phyloP scores from a whole-genome alignment of 2,888 invertebrate genomes.

The Phyto melanocephala region DNA sequence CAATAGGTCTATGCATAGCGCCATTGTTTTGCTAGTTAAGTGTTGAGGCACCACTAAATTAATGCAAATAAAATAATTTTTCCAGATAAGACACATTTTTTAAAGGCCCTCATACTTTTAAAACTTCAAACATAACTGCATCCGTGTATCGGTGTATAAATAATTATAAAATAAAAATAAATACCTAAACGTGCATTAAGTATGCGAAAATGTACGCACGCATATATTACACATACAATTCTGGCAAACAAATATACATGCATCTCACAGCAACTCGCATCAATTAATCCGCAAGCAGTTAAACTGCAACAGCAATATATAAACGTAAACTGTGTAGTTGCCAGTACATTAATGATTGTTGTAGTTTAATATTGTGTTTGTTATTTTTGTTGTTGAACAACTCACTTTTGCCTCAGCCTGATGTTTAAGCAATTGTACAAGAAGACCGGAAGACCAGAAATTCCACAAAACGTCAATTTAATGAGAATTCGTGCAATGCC shows the following conservation, averaged over 20 bases:
- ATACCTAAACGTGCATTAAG: constrained; percentile 32
- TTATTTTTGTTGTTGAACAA: neutral
- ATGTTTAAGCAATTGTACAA: constrained; percentile 18
- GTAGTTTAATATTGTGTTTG: neutral
- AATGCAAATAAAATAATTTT: too few relatives aligned
- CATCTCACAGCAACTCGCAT: constrained; percentile 45
- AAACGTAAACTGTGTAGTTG: constrained; percentile 16
- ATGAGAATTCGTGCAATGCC: constrained; percentile 66
- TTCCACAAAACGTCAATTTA: constrained; percentile 68
- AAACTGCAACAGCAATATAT: constrained; percentile 4
- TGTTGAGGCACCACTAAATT: too few relatives aligned
- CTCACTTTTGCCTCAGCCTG: neutral
- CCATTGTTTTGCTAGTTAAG: too few relatives aligned
- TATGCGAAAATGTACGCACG: constrained; percentile 14
- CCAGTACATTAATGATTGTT: constrained; percentile 22
- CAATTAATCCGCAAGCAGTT: constrained; percentile 59
- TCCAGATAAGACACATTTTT: too few relatives aligned
- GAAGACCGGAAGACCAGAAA: constrained; percentile 68
- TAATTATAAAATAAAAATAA: constrained; percentile 41
- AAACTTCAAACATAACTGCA: too few relatives aligned
- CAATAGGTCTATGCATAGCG: too few relatives aligned
- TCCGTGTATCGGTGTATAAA: too few relatives aligned
- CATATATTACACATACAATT: constrained; percentile 10
- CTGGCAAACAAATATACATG: neutral
- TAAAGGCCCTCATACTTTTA: too few relatives aligned